These are phyloP conservation scores for Acronicta psi DNA, from an alignment of 2,888 invertebrate species.

Conservation along the genomic window DNA sequence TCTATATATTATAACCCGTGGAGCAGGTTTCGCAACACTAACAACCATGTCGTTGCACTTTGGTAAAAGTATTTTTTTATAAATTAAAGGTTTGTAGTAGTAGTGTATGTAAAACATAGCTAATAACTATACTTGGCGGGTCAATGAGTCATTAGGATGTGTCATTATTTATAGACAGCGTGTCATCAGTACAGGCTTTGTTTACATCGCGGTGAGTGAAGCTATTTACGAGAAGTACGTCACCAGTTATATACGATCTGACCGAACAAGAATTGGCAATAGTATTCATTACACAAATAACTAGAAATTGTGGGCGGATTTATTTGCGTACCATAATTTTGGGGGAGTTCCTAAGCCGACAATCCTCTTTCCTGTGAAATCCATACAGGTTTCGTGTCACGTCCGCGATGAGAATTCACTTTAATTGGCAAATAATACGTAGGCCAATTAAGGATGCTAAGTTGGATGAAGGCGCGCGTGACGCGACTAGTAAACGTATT, in stretches of 20 bases:
- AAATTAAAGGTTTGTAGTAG: slow-evolving; percentile 9
- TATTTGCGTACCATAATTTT: slow-evolving; percentile 75
- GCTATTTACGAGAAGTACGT: slow-evolving; percentile 64
- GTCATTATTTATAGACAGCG: slow-evolving; percentile 58
- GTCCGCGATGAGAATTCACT: slow-evolving; percentile 88
- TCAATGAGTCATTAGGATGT: slow-evolving; percentile 43
- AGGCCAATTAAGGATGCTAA: slow-evolving; percentile 89
- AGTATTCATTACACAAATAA: slow-evolving; percentile 31
- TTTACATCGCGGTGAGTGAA: slow-evolving; percentile 57
- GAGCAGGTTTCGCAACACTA: slow-evolving; percentile 41
- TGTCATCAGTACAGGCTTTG: slow-evolving; percentile 56
- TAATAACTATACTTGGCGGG: slow-evolving; percentile 14
- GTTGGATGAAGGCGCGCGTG: slow-evolving; percentile 87
- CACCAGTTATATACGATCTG: slow-evolving; percentile 57
- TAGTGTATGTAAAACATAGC: slow-evolving; percentile 3
- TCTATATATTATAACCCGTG: slow-evolving; percentile 27
- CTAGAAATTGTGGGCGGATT: slow-evolving; percentile 45
- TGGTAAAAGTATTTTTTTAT: slow-evolving; percentile 32
- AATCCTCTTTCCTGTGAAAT: slow-evolving; percentile 69
- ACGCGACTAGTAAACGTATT: slow-evolving; percentile 85
- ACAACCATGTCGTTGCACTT: slow-evolving; percentile 40
- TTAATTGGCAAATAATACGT: slow-evolving; percentile 90
- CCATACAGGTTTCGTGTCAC: slow-evolving; percentile 86
- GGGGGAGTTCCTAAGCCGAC: slow-evolving; percentile 65
- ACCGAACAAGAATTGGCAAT: slow-evolving; percentile 56